Base-by-base conservation (phyloP, 2,113 vertebrate genomes). In the Crypturellus undulatus region DNA sequence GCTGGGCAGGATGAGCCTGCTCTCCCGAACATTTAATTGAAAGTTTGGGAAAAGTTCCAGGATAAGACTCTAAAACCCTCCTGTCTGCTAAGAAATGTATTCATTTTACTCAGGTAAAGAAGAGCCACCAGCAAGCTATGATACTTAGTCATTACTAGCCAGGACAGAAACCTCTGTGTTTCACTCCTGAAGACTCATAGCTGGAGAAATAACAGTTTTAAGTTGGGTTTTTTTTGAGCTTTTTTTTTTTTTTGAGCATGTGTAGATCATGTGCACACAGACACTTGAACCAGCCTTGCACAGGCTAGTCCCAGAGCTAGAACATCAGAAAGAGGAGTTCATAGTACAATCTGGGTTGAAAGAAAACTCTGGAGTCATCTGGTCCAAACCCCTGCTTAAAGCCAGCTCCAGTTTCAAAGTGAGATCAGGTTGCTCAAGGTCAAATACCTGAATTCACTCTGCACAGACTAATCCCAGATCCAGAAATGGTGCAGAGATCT, bases 1-100 rank as follows among this genome's bases (percentile, higher is more conserved):
- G 82, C 40, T 40, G 52, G 91, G 84, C 91, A 87, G 77, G 30
- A 89, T 62, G 54, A 93, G 70, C 58, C 90, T 1, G 1, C 19
- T 82, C 75, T 72, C 43, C 43, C 21, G 56, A 18, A 42, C 32
- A 14, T 82, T 84, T 87, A 72, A 76, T 22, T 78, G 56, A 59
- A 92, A 86, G 56, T 71, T 69, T 81, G 22, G 68, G 51, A 78
- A 81, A 92, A 96, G 76, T 78, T 64, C 78, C 17, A 67, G 60
- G 19, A 17, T 65, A 58, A 65, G 63, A 51, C 21, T 72, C 52
- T 64, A 28, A 79, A 87, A 26, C 8, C 9, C n/a, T 84, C 49
- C n/a, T 47, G 18, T 47, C 68, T 88, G 64, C 56, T 80, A 42
- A 43, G 73, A 71, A 92, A 78, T 13, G 8, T 3, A 17, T 56